Evolutionary conservation across 2,888 invertebrate species (phyloP), one percentile per base, ranked within the genome.

Genomic region (Meta bourneti): DNA sequence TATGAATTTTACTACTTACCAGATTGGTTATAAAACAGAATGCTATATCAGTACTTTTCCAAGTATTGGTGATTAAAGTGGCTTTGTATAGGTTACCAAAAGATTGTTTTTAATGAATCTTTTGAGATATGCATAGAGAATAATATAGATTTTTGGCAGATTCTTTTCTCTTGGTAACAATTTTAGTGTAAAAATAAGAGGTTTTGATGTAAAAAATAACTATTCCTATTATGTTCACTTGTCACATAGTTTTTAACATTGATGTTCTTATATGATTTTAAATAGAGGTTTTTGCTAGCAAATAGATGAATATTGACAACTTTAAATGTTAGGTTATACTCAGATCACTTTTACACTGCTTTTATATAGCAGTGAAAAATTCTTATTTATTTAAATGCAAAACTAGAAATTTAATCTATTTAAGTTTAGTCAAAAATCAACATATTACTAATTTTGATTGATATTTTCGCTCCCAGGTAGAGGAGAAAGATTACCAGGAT

Each of bases 401-500:
- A 74, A 85, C 20, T 19, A 78, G n/a, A n/a, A 92, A 11, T 78
- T 90, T 4, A 77, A 90, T 11, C 87, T 87, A 81, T 34, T 19
- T 52, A 51, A 51, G 9, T n/a, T 71, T n/a, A 13, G 13, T 19
- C 5, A 1, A 13, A 13, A 7, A 19, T 80, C 1, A 70, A 70
- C 6, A n/a, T 70, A 70, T 19, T 5, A 70, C 70, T 70, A n/a
- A 34, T 19, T 5, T n/a, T 6, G 48, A 78, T 48, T 74, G 9
- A 74, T 74, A 20, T 74, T 34, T 75, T 84, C 19, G 1, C 11
- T 77, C 71, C 7, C 19, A 93, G 92, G 19, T 48, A 85, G 91
- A 79, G 93, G 93, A 11, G 82, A 92, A 49, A 86, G 93, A 52
- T 85, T 78, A 9, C 86, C 93, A 49, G 93, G 93, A 2, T 88